Base-by-base conservation (phyloP, 2,797 vertebrate species). In the Hippocampus kuda region DNA sequence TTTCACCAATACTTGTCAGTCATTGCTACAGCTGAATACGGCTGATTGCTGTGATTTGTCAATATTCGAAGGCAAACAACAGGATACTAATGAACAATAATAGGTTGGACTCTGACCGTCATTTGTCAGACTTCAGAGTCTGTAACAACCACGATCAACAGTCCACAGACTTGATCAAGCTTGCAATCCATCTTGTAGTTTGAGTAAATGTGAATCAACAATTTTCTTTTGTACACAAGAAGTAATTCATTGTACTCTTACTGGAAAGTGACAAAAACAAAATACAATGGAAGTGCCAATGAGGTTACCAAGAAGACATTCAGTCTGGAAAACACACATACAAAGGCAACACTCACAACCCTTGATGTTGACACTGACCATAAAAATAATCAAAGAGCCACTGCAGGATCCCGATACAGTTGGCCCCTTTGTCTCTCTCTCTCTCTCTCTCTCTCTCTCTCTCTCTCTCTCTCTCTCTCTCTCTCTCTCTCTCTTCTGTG, bases 1-100 rank as follows among this genome's bases (percentile, higher is more conserved):
- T 79, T 81, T 81, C 80, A 84, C 88, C 83, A 88, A 88, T 86
- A 83, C 75, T 68, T 88, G 85, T 85, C 86, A 88, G 79, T 88
- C 80, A 81, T 74, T 57, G 70, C 69, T 73, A 54, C 72, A 64
- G 75, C 73, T 81, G 80, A 87, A 84, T 78, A 77, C 75, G 65
- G 66, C 72, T 85, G 83, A 86, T 86, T 84, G 83, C 87, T 81
- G 71, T 84, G 82, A 86, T 86, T 82, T 83, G 79, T 76, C 85
- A 78, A 84, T 79, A 84, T 64, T 27, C 68, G 71, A 68, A 74
- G 79, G 74, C 70, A 88, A 86, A 87, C 79, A 84, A 68, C 69
- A 44, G 74, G 84, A 79, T 82, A 77, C 78, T 83, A 87, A 87
- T 87, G 83, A 87, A 75, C 71, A 71, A 70, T 88, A 85, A 88